Conservation (phyloP, 1,140 invertebrate genomes). For the Meteorus sp. region DNA sequence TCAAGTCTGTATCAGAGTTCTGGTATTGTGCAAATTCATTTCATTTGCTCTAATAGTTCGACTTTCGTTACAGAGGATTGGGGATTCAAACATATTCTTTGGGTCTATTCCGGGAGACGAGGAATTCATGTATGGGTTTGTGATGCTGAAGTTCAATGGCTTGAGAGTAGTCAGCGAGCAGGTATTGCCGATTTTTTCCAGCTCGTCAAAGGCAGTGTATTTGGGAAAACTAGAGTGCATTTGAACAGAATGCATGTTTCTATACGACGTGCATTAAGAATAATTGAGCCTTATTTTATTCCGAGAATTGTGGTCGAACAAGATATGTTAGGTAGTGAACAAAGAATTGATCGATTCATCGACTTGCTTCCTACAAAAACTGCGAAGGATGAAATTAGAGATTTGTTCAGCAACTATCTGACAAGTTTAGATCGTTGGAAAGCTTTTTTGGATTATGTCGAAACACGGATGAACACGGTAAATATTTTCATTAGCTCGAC, state of each 20-base stretch:
- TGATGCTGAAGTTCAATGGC: constrained; percentile 75
- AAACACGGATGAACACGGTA: constrained; percentile 46
- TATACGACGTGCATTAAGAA: constrained; percentile 67
- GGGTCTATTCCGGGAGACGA: constrained; percentile 96
- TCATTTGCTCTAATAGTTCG: not conserved
- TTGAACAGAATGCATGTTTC: constrained; percentile 22
- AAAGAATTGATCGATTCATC: constrained; percentile 68
- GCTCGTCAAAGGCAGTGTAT: not conserved
- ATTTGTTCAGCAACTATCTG: constrained; percentile 33
- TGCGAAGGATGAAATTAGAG: constrained; percentile 53
- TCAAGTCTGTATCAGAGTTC: no score
- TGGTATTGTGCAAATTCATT: no score
- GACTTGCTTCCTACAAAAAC: constrained; percentile 71
- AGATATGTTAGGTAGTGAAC: constrained; percentile 42
- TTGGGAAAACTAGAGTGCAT: not conserved
- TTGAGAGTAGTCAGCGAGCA: constrained; percentile 30
- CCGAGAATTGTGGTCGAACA: constrained; percentile 73
- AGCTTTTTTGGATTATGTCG: constrained; percentile 60
- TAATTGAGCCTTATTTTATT: constrained; percentile 72
- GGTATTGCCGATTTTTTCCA: constrained; percentile 1
- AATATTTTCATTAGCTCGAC: not conserved
- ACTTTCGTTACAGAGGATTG: constrained; percentile 76
- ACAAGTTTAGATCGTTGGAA: constrained; percentile 65
- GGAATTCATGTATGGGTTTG: constrained; percentile 99
- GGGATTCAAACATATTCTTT: constrained; percentile 88